phyloP scores from a whole-genome alignment of 2,888 invertebrate species.

The Trissonchulus latispiculum region DNA sequence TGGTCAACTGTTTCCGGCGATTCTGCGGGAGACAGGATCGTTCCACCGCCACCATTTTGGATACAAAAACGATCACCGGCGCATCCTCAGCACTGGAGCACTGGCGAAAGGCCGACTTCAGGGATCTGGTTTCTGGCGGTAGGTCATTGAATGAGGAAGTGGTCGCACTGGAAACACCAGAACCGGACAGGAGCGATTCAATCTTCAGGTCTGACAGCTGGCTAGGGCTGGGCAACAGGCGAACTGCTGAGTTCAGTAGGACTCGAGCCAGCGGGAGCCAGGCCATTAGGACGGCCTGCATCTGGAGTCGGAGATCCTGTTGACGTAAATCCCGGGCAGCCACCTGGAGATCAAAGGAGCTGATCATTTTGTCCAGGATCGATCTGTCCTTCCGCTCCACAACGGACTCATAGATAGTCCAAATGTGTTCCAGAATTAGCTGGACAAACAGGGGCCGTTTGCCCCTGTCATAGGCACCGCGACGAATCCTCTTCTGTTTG shows the following conservation, averaged over 20 bases:
- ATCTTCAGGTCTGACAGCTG: constrained; percentile 64
- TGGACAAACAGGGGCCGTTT: constrained; percentile 83
- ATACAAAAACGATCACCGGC: constrained; percentile 65
- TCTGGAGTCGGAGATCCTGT: constrained; percentile 56
- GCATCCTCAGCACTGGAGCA: constrained; percentile 58
- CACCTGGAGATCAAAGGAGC: constrained; percentile 60
- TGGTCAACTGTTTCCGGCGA: neutral
- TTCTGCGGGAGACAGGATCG: neutral
- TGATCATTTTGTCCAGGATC: constrained; percentile 47
- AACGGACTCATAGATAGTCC: constrained; percentile 76
- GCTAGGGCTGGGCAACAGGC: constrained; percentile 69
- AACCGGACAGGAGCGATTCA: constrained; percentile 61
- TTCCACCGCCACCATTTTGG: constrained; percentile 71
- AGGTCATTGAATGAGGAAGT: constrained; percentile 55
- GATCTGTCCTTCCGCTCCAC: constrained; percentile 55
- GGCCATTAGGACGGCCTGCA: constrained; percentile 61
- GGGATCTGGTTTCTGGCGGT: constrained; percentile 58
- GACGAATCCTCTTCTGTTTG: constrained; percentile 69
- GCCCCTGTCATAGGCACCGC: constrained; percentile 66
- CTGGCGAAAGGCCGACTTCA: constrained; percentile 55
- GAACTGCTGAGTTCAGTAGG: constrained; percentile 69
- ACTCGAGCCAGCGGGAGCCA: constrained; percentile 78
- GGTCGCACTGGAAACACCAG: no score
- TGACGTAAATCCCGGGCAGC: constrained; percentile 62
- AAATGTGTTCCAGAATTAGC: constrained; percentile 77